Base-by-base conservation (phyloP, 2,888 invertebrate species). In the Micoletzkya japonica region DNA sequence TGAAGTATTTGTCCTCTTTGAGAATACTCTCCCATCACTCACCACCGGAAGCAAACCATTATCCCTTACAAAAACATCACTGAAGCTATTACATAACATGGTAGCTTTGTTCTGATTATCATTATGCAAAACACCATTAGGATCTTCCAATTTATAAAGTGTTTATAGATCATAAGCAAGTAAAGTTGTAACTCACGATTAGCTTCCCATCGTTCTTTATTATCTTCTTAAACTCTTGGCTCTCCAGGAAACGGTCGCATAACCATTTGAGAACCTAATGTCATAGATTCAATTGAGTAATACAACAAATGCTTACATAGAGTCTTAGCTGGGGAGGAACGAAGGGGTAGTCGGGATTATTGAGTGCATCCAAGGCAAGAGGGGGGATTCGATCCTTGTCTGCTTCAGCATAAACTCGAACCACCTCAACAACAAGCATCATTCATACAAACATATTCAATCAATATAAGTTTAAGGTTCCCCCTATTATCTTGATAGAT, bases 211-310 rank as follows among this genome's bases (percentile, higher is more conserved):
- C 95, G 88, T 93, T 93, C 66, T 93, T 89, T 80, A 97, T 90
- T 87, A 95, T 93, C 88, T 95, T 95, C 81, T 96, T 89, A 17
- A 95, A 93, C 73, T 92, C 92, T 87, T 92, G 93, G 50, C 95
- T 94, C 63, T 92, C 92, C 69, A 98, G 89, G 89, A 96, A 95
- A 85, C 94, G 92, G 88, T 96, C 94, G 79, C 94, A 93, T 83
- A 98, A 88, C 88, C 94, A 95, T 85, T 93, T 64, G 14, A 84
- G 71, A 3, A 84, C 82, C 67, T 54, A 24, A 28, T 14, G 14
- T 4, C 10, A 57, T 57, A 14, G 30, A 52, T 52, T 52, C 17
- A 7, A 58, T 34, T 36, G 4, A 58, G 24, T 7, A 54, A 20
- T 54, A 24, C 54, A 54, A 54, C 44, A 14, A 44, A 14, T 44